These are phyloP conservation scores for Macaria liturata DNA, from an alignment of 2,888 invertebrate species.

Conservation along the genomic window DNA sequence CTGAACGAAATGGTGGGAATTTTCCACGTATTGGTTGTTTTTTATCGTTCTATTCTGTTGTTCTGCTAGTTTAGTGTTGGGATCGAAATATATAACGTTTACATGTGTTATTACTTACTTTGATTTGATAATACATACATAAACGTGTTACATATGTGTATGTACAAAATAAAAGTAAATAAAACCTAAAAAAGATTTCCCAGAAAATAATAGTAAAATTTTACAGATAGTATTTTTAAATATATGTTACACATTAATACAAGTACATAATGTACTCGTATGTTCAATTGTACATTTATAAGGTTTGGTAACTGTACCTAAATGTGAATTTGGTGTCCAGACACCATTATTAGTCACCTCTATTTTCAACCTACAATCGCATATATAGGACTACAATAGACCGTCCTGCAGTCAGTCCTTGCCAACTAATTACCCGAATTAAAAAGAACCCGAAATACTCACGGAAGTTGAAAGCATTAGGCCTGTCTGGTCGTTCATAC, in stretches of 20 bases:
- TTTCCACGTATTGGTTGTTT: too few relatives aligned
- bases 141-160: too few relatives aligned
- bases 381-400: not conserved
- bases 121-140: not conserved
- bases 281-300: not conserved
- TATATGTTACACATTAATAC: not conserved
- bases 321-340: not conserved
- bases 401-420: not conserved
- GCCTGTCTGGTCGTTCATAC: conserved; percentile 71
- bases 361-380: not conserved
- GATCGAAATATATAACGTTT: not conserved
- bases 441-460: conserved; percentile 27
- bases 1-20: not conserved
- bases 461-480: conserved; percentile 57
- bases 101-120: not conserved
- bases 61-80: not conserved
- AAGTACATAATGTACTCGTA: not conserved
- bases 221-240: not conserved
- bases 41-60: not conserved
- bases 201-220: too few relatives aligned
- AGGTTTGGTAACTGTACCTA: not conserved
- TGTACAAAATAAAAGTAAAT: too few relatives aligned
- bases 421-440: conserved; percentile 6
- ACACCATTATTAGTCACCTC: not conserved
- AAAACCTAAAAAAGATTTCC: too few relatives aligned